These are phyloP conservation scores for Cyanoramphus novaezelandiae DNA, from an alignment of 2,113 vertebrate genomes.

Conservation along the genomic window DNA sequence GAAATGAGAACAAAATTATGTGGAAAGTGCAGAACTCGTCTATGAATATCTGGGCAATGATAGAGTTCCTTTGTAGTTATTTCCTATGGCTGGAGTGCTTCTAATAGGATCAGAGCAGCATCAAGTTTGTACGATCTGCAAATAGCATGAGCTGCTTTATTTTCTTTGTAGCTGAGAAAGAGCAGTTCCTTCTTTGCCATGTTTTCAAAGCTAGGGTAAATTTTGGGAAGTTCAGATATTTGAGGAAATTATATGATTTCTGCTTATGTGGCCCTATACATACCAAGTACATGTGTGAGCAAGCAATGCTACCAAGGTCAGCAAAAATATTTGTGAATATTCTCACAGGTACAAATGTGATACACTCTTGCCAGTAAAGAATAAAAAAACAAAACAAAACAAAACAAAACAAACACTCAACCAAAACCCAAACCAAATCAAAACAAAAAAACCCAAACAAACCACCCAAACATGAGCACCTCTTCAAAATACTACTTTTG, in stretches of 20 bases:
- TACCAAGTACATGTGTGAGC: neutral
- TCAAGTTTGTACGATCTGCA: neutral
- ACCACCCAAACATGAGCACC: neutral
- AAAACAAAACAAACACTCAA: neutral
- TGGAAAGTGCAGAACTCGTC: neutral
- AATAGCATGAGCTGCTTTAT: neutral
- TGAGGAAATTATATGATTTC: neutral
- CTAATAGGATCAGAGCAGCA: neutral
- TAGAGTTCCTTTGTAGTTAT: neutral
- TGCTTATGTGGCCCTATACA: rapidly evolving
- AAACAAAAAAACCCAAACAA: neutral
- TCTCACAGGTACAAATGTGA: neutral
- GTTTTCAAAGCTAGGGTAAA: neutral
- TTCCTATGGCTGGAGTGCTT: neutral
- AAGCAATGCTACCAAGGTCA: rapidly evolving
- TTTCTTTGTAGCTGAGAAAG: neutral
- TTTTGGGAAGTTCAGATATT: neutral
- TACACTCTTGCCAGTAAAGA: neutral
- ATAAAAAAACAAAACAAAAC: neutral
- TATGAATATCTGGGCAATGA: neutral
- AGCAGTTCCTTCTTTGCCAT: neutral
- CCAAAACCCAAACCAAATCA: neutral
- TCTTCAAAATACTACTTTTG: neutral
- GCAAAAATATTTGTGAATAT: neutral
- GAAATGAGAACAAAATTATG: neutral